Evolutionary conservation across 2,888 invertebrate species (phyloP).

Genomic region (Sminthurides aquaticus): DNA sequence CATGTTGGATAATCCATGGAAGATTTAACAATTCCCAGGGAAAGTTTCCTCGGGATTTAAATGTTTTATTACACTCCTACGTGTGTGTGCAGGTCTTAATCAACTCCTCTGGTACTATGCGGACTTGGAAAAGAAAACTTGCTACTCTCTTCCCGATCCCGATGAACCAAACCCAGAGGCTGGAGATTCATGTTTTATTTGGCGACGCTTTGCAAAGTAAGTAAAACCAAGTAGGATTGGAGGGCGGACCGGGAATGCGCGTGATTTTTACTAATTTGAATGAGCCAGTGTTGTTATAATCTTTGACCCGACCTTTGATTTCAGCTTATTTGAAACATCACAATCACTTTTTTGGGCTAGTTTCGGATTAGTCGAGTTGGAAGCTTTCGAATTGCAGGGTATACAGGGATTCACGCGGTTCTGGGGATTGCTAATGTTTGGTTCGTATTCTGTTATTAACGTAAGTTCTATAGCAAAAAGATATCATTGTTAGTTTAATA

Average conservation of each 20-base stretch:
- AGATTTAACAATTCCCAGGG: no score
- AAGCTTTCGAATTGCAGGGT: conserved; percentile 49
- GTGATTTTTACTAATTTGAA: background rate
- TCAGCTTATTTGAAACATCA: conserved; percentile 53
- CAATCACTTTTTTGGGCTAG: conserved; percentile 52
- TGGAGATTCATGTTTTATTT: conserved; percentile 50
- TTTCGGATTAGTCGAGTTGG: conserved; percentile 52
- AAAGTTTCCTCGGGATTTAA: no score
- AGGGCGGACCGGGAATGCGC: no score
- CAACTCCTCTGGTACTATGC: conserved; percentile 90
- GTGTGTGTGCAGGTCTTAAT: conserved; percentile 61
- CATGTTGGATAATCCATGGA: background rate
- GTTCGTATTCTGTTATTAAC: conserved; percentile 52
- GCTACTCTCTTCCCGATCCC: conserved; percentile 62
- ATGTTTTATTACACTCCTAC: no score
- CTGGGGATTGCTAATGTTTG: conserved; percentile 54
- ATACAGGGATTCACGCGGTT: conserved; percentile 49
- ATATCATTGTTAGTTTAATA: background rate
- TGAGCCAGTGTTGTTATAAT: background rate
- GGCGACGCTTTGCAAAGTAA: conserved; percentile 84
- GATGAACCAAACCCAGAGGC: conserved; percentile 36
- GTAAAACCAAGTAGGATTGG: conserved; percentile 37
- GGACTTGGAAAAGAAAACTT: conserved; percentile 76
- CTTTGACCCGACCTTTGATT: conserved; percentile 39
- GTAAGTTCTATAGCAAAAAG: conserved; percentile 25